phyloP scores from a whole-genome alignment of 2,888 invertebrate species.

The Nebria brevicollis region DNA sequence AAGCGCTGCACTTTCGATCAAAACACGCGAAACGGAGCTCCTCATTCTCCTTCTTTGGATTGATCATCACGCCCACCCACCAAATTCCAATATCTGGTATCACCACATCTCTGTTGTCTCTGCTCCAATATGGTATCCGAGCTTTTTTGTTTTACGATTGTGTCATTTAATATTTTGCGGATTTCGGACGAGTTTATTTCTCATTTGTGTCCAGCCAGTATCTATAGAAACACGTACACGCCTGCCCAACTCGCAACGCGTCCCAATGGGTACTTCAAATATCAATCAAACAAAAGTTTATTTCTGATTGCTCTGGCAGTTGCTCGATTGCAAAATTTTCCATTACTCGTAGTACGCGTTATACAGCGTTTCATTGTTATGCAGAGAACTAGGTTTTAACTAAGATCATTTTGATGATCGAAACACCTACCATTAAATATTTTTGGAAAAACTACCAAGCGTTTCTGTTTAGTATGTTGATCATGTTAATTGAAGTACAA shows the following conservation, averaged over 20 bases:
- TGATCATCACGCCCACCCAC: background rate
- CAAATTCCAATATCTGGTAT: background rate
- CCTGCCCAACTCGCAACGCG: conserved; percentile 18
- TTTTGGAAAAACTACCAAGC: no score
- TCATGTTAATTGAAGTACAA: no score
- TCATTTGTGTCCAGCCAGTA: conserved; percentile 32
- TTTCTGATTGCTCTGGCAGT: conserved; percentile 27
- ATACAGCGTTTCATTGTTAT: background rate
- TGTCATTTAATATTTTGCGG: conserved; percentile 37
- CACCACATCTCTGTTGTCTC: background rate
- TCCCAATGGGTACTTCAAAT: conserved; percentile 37
- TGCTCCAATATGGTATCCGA: background rate
- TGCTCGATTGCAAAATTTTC: conserved; percentile 27
- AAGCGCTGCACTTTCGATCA: conserved; percentile 29
- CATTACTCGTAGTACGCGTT: conserved; percentile 24
- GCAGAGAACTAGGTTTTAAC: background rate
- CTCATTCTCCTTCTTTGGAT: background rate
- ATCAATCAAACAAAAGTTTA: conserved; percentile 41
- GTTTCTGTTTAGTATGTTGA: no score
- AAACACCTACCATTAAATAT: no score
- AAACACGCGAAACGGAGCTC: conserved; percentile 3
- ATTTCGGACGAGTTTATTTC: conserved; percentile 33
- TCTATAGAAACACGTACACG: background rate
- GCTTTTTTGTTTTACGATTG: conserved; percentile 34
- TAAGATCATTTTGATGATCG: background rate